Conservation (phyloP, 2,113 vertebrate species). For the Symphodus melops region DNA sequence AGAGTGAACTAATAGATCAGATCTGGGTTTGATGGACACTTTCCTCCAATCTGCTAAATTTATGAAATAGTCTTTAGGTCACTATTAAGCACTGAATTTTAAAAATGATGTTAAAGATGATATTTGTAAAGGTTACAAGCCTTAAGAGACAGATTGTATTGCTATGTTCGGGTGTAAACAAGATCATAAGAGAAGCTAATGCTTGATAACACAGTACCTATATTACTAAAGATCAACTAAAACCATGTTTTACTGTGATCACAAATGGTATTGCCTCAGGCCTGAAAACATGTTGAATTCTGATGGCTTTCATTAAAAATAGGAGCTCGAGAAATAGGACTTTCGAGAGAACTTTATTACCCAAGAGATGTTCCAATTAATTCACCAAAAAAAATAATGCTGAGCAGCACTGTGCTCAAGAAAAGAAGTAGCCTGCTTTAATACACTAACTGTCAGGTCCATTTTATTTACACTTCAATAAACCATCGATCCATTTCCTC, state of each 20-base stretch:
- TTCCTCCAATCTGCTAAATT: neutral
- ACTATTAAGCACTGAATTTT: neutral
- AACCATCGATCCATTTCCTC: neutral
- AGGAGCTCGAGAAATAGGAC: too few species aligned
- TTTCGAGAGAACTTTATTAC: neutral
- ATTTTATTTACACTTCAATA: neutral
- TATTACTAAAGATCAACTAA: too few species aligned
- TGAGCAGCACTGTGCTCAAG: neutral
- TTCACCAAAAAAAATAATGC: neutral
- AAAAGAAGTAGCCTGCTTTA: neutral
- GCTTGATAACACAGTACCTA: too few species aligned
- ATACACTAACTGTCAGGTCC: neutral
- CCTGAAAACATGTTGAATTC: neutral
- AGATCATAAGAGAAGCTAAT: too few species aligned
- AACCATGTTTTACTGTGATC: too few species aligned
- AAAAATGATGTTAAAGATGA: too few species aligned
- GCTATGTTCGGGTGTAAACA: neutral
- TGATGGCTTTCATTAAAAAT: neutral
- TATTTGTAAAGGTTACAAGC: too few species aligned
- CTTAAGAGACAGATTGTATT: neutral
- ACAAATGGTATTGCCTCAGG: neutral
- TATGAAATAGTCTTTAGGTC: neutral
- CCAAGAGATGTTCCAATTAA: conserved; percentile 13
- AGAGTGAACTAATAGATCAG: neutral
- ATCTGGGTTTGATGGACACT: neutral